A percentile compares a stretch with the other conserved stretches of the same genome.
Evolutionary conservation across 2,797 vertebrate genomes (phyloP).

Genomic region (Gallinago nigripennis): DNA sequence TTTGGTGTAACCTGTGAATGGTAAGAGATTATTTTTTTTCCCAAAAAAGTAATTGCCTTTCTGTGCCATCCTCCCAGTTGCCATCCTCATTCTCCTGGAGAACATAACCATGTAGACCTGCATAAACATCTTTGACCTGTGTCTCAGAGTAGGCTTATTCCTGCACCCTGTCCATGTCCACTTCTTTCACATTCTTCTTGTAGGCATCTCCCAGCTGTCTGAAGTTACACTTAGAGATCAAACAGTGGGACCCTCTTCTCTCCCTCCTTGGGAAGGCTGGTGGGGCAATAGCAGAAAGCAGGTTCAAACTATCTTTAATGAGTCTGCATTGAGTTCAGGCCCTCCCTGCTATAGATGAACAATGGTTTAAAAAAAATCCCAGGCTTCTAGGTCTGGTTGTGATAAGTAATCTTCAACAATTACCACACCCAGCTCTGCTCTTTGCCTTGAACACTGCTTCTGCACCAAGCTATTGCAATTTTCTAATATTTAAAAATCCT

Average conservation of each 20-base stretch:
- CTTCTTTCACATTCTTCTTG: not conserved
- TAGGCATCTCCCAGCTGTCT: not conserved
- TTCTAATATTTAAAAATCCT: not conserved
- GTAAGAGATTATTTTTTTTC: not conserved
- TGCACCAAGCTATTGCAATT: not conserved
- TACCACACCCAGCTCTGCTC: not conserved
- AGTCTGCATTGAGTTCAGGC: not conserved
- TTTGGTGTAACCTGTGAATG: not conserved
- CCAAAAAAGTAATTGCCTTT: not conserved
- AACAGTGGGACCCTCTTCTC: not conserved
- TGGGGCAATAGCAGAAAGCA: not conserved
- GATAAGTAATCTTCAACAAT: not conserved
- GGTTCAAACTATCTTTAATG: not conserved
- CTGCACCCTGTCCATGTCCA: fast-evolving
- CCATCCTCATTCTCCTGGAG: not conserved
- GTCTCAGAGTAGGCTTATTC: not conserved
- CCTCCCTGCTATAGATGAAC: not conserved
- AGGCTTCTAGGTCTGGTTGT: not conserved
- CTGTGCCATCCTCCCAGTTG: not conserved
- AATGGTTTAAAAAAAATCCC: not conserved
- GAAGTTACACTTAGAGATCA: not conserved
- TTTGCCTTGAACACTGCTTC: not conserved
- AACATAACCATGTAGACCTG: not conserved
- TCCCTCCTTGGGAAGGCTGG: not conserved
- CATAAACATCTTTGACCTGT: not conserved